phyloP scores from a whole-genome alignment of 35 echinoderm and acorn worm species.

The Apostichopus californicus region DNA sequence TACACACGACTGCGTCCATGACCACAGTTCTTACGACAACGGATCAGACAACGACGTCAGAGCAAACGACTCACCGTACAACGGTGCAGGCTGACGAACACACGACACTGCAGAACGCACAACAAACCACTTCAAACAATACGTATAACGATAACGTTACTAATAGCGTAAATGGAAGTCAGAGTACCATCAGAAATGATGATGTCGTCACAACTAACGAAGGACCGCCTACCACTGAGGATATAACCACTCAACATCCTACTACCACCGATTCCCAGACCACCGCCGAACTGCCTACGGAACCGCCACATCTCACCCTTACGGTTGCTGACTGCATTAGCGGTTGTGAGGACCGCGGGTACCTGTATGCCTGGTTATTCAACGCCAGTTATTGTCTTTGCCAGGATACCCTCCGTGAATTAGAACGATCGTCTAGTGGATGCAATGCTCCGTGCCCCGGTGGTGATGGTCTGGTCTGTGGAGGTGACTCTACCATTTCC shows the following conservation, averaged over 20 bases:
- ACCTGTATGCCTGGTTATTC: conserved; percentile 56
- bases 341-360: conserved; percentile 56
- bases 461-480: conserved; percentile 74
- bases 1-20: neutral
- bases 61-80: conserved; percentile 5
- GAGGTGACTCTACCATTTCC: conserved; percentile 52
- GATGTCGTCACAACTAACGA: neutral
- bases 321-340: conserved; percentile 65
- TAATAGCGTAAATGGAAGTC: neutral
- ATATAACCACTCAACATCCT: neutral
- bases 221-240: conserved; percentile 19
- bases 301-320: conserved; percentile 53
- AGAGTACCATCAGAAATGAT: neutral
- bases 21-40: conserved; percentile 1
- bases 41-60: conserved; percentile 13
- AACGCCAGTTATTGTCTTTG: conserved; percentile 62
- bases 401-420: conserved; percentile 57
- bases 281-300: conserved; percentile 38
- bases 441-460: conserved; percentile 66
- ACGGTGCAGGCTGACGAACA: neutral
- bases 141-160: neutral
- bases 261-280: conserved; percentile 39
- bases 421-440: conserved; percentile 16
- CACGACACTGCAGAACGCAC: neutral
- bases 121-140: neutral